Evolutionary conservation across 2,113 vertebrate genomes (phyloP).

Genomic region (Xiphophorus couchianus): DNA sequence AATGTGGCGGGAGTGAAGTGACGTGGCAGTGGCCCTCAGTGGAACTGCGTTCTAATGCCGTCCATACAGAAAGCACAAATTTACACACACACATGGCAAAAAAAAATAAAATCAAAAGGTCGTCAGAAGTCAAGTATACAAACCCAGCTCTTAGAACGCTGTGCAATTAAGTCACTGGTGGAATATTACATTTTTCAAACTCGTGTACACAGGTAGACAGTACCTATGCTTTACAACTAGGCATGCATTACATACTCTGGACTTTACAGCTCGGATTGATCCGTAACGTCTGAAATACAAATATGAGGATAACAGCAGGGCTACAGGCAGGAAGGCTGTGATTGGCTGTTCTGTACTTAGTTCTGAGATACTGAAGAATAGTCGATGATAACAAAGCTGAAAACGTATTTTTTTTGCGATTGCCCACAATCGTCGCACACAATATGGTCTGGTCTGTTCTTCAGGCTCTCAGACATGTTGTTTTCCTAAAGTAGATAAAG

Average conservation of each 20-base stretch:
- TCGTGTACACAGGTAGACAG: constrained; percentile 66
- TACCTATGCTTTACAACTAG: constrained; percentile 67
- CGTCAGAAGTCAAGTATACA: constrained; percentile 53
- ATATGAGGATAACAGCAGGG: constrained; percentile 25
- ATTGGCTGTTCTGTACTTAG: constrained; percentile 6
- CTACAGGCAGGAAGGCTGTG: constrained; percentile 29
- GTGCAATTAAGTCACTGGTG: constrained; percentile 71
- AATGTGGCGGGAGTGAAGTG: constrained; percentile 35
- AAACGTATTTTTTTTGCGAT: not conserved
- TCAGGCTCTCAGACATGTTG: constrained; percentile 23
- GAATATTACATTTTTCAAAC: constrained; percentile 62
- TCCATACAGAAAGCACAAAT: constrained; percentile 59
- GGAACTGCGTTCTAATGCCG: constrained; percentile 53
- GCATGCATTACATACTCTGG: constrained; percentile 70
- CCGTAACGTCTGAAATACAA: constrained; percentile 12
- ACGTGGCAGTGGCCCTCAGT: constrained; percentile 49
- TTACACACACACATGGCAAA: constrained; percentile 32
- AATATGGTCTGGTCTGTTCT: constrained; percentile 12
- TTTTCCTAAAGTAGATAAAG: constrained; percentile 44
- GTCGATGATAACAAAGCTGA: not conserved
- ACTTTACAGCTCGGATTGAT: constrained; percentile 45
- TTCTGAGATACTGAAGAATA: not conserved
- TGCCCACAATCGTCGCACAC: constrained; percentile 39
- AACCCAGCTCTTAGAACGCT: constrained; percentile 22
- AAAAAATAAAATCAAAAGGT: constrained; percentile 2